A percentile compares a stretch with the other conserved stretches of the same genome.
Evolutionary conservation across 2,797 vertebrate species (phyloP).

Genomic region (Acipenser oxyrinchus): DNA sequence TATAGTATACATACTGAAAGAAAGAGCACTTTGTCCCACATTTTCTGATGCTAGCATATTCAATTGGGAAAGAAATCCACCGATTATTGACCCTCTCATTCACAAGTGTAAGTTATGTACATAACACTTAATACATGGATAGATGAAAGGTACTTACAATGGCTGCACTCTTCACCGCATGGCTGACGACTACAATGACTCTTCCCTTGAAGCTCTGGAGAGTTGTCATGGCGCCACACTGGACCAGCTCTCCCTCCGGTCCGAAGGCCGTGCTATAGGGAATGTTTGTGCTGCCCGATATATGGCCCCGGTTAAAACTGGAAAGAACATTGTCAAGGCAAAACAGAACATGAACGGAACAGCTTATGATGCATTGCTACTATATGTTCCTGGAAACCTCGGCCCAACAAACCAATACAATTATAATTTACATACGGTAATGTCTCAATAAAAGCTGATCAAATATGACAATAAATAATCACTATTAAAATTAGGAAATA

Average conservation of each 20-base stretch:
- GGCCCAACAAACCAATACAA: conserved; percentile 6
- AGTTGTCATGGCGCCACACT: conserved; percentile 61
- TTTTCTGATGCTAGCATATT: not conserved
- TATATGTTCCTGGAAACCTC: too few relatives aligned
- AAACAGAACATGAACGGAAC: conserved; percentile 1
- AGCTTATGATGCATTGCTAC: too few relatives aligned
- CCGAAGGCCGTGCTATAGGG: conserved; percentile 72
- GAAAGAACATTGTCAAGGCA: conserved; percentile 40
- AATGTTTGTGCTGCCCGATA: conserved; percentile 87
- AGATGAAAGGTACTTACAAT: conserved; percentile 55
- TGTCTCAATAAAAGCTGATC: conserved; percentile 14
- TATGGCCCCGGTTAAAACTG: conserved; percentile 87
- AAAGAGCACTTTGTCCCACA: not conserved
- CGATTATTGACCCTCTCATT: conserved; percentile 3
- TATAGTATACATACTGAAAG: too few relatives aligned
- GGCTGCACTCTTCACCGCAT: conserved; percentile 67
- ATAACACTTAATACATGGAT: conserved; percentile 2
- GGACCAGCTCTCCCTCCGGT: conserved; percentile 72
- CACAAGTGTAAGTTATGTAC: conserved; percentile 7
- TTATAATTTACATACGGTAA: not conserved
- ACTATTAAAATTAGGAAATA: too few relatives aligned
- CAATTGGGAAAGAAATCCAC: not conserved
- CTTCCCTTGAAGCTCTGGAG: conserved; percentile 82
- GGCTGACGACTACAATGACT: conserved; percentile 85
- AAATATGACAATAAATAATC: too few relatives aligned